These are phyloP conservation scores for Capra hircus DNA, from an alignment of 2,113 vertebrate species.

Conservation along the genomic window DNA sequence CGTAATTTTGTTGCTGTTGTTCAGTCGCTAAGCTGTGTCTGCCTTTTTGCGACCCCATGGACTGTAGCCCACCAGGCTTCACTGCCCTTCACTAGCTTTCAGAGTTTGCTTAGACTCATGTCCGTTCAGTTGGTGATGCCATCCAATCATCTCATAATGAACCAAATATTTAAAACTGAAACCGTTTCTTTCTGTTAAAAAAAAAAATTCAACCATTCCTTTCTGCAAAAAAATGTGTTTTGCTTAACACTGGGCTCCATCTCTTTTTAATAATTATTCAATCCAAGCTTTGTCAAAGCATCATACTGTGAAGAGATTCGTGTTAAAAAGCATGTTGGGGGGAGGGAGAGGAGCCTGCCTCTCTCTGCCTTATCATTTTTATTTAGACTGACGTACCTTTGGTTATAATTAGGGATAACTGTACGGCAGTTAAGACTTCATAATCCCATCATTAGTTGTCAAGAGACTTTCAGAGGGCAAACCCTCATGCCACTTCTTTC, in stretches of 20 bases:
- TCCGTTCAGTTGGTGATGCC: background rate
- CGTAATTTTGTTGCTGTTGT: background rate
- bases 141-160: background rate
- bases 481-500: slow-evolving; percentile 23
- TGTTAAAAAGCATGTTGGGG: slow-evolving; percentile 48
- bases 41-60: background rate
- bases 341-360: background rate
- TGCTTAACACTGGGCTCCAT: slow-evolving; percentile 30
- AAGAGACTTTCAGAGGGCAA: slow-evolving; percentile 70
- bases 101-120: background rate
- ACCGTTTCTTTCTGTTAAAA: background rate
- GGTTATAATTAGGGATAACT: slow-evolving; percentile 81
- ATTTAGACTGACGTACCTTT: slow-evolving; percentile 79
- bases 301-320: slow-evolving; percentile 63
- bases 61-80: background rate
- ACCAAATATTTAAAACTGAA: slow-evolving; percentile 12
- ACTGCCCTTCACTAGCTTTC: background rate
- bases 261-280: slow-evolving; percentile 45
- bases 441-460: slow-evolving; percentile 72
- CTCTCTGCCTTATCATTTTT: slow-evolving; percentile 71
- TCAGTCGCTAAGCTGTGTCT: background rate
- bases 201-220: background rate
- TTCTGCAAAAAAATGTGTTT: slow-evolving; percentile 10
- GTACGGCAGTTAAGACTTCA: slow-evolving; percentile 73
- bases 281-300: slow-evolving; percentile 31